phyloP scores from a whole-genome alignment of 2,888 invertebrate genomes.

The Xylocampa areola region DNA sequence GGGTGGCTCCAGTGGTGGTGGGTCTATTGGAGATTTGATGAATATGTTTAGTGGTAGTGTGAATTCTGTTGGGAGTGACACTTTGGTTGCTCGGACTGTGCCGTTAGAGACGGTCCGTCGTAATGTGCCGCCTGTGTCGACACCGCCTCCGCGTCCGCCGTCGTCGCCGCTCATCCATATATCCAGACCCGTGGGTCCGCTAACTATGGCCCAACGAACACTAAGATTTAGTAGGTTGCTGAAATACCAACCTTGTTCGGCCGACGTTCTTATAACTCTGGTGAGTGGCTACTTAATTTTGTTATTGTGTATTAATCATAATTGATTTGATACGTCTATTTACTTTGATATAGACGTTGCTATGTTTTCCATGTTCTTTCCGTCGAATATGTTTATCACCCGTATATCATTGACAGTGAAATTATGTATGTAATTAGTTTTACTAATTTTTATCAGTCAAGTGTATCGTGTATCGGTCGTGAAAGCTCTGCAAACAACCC shows the following conservation, averaged over 20 bases:
- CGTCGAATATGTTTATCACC: not conserved
- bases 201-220: constrained; percentile 92
- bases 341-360: not conserved
- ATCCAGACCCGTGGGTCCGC: constrained; percentile 85
- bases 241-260: constrained; percentile 91
- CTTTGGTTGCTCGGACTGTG: constrained; percentile 92
- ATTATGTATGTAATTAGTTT: constrained; percentile 19
- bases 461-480: constrained; percentile 36
- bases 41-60: constrained; percentile 93
- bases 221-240: constrained; percentile 92
- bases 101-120: constrained; percentile 93
- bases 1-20: constrained; percentile 85
- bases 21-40: constrained; percentile 95
- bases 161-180: constrained; percentile 83
- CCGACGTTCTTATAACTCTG: constrained; percentile 82
- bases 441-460: constrained; percentile 46
- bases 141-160: constrained; percentile 80
- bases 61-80: constrained; percentile 93
- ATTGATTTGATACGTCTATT: not conserved
- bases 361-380: not conserved
- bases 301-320: constrained; percentile 30
- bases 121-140: constrained; percentile 82
- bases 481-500: constrained; percentile 43
- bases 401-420: constrained; percentile 12
- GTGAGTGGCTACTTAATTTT: constrained; percentile 71